Percentiles rank a stretch among this genome's conserved stretches.
phyloP scores from a whole-genome alignment of 2,797 vertebrate genomes.

The Crenuchus spilurus region DNA sequence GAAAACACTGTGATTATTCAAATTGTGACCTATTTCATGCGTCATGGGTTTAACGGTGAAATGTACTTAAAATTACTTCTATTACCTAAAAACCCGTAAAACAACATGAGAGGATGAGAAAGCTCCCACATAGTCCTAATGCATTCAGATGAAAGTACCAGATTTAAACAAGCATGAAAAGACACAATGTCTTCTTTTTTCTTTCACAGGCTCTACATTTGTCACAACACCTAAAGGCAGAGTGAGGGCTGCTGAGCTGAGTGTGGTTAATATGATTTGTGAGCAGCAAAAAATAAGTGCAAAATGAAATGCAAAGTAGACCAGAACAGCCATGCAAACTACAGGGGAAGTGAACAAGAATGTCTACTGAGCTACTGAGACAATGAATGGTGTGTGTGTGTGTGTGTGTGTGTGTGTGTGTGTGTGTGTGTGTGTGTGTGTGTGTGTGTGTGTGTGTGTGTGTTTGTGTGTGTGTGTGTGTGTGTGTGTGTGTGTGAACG shows the following conservation, averaged over 20 bases:
- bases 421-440: neutral
- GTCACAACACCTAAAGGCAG: conserved; percentile 4
- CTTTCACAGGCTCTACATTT: neutral
- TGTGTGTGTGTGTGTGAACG: neutral
- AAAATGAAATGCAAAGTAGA: neutral
- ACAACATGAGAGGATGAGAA: neutral
- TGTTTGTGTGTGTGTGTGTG: neutral
- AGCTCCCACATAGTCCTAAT: neutral
- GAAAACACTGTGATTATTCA: conserved; percentile 21
- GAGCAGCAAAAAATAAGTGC: neutral
- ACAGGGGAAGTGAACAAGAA: neutral
- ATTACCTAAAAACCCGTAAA: neutral
- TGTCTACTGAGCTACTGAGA: neutral
- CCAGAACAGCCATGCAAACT: neutral
- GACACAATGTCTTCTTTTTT: neutral
- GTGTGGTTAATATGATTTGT: conserved; percentile 1
- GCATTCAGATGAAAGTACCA: neutral
- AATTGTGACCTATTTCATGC: conserved; percentile 25
- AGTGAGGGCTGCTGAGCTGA: neutral
- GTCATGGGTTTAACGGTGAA: neutral
- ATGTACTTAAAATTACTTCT: neutral
- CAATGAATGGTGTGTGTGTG: neutral
- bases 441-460: neutral
- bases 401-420: too few relatives aligned
- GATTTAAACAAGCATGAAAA: neutral